phyloP scores from a whole-genome alignment of 92 coral and sea anemone species.

The Paragorgia papillata region DNA sequence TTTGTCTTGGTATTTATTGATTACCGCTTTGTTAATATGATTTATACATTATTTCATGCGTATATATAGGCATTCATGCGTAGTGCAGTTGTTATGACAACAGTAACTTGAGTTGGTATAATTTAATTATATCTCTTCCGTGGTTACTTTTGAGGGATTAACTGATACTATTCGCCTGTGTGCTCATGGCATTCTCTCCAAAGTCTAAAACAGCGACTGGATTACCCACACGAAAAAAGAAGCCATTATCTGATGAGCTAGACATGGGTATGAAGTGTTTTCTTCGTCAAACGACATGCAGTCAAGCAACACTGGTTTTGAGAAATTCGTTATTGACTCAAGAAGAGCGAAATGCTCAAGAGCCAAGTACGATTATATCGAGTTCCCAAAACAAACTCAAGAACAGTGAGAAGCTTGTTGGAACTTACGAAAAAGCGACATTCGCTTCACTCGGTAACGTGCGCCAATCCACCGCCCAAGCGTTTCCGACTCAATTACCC shows the following conservation, averaged over 20 bases:
- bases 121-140: neutral
- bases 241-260: slow-evolving; percentile 4
- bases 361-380: neutral
- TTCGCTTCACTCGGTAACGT: neutral
- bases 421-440: neutral
- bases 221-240: slow-evolving; percentile 5
- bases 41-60: too few relatives aligned
- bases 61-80: neutral
- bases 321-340: neutral
- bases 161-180: neutral
- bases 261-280: slow-evolving; percentile 35
- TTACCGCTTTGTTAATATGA: too few relatives aligned
- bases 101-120: neutral
- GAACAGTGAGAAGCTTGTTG: neutral
- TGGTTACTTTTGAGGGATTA: neutral
- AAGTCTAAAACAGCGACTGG: slow-evolving; percentile 28
- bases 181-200: slow-evolving; percentile 11
- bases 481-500: slow-evolving; percentile 6
- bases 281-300: slow-evolving; percentile 20
- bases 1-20: too few relatives aligned
- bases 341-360: neutral
- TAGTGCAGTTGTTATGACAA: neutral
- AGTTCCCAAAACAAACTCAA: neutral
- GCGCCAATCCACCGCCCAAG: slow-evolving; percentile 7
- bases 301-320: slow-evolving; percentile 1